A percentile compares a stretch with the other conserved stretches of the same genome.
These are phyloP conservation scores for Epizoanthus scotinus DNA, from an alignment of 92 coral and sea anemone species.

Conservation along the genomic window DNA sequence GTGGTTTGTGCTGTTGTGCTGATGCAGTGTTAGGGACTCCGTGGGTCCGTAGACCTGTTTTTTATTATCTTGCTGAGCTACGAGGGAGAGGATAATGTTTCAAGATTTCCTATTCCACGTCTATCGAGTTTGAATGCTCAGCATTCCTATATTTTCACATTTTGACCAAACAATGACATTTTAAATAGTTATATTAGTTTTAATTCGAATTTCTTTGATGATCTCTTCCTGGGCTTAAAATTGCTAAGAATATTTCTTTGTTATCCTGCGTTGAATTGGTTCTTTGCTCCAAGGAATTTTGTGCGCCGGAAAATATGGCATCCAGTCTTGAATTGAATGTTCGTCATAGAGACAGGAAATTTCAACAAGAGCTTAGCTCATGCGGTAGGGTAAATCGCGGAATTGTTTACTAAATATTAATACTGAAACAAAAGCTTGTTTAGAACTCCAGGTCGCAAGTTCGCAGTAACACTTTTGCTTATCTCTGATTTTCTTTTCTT, in stretches of 20 bases:
- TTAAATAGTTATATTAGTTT: neutral
- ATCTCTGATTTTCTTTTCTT: conserved; percentile 19
- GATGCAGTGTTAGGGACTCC: neutral
- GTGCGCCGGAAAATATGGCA: conserved; percentile 29
- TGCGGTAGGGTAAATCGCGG: conserved; percentile 28
- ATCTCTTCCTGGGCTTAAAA: neutral
- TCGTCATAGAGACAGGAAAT: conserved; percentile 14
- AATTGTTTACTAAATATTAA: neutral
- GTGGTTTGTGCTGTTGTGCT: neutral
- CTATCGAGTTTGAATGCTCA: conserved; percentile 11
- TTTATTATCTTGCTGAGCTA: conserved; percentile 9
- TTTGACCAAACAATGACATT: neutral
- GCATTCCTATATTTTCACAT: conserved; percentile 14
- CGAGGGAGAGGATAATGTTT: conserved; percentile 18
- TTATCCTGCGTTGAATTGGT: neutral
- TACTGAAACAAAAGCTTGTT: conserved; percentile 1
- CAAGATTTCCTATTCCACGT: conserved; percentile 20
- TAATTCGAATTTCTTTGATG: conserved; percentile 12
- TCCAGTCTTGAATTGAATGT: conserved; percentile 16
- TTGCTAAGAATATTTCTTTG: neutral
- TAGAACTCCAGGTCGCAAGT: conserved; percentile 26
- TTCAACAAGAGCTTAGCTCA: conserved; percentile 20
- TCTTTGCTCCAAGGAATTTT: neutral
- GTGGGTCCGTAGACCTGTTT: neutral
- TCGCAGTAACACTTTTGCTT: conserved; percentile 12